Percentiles rank a stretch among this genome's conserved stretches.
Evolutionary conservation across 2,113 vertebrate genomes (phyloP).

Genomic region (Campylorhamphus procurvoides): DNA sequence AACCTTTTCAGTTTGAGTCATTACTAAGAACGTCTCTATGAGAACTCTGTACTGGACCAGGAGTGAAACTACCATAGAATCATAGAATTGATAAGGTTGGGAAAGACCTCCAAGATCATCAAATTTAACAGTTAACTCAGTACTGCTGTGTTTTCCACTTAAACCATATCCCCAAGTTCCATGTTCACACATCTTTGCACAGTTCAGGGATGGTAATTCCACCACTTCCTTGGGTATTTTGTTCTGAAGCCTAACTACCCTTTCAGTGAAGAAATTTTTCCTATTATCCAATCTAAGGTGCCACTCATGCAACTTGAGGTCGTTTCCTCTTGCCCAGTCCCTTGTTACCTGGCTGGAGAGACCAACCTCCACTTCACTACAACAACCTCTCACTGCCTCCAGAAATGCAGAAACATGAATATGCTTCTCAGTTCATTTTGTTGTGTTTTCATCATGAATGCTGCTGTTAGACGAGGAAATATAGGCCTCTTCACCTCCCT

Average conservation of each 20-base stretch:
- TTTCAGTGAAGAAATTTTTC: not conserved
- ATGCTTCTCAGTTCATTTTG: not conserved
- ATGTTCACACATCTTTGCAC: accelerated
- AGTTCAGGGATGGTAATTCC: not conserved
- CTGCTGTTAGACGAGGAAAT: not conserved
- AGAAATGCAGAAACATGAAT: not conserved
- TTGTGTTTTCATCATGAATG: not conserved
- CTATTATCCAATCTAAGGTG: not conserved
- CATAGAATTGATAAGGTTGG: not conserved
- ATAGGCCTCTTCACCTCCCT: not conserved
- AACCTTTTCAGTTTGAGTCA: not conserved
- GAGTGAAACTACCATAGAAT: not conserved
- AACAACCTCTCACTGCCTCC: not conserved
- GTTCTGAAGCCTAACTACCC: not conserved
- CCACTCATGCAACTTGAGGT: accelerated
- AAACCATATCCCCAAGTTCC: not conserved
- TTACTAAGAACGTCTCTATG: not conserved
- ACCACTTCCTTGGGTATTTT: not conserved
- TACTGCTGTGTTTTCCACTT: not conserved
- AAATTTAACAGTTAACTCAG: not conserved
- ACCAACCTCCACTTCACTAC: not conserved
- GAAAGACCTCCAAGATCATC: not conserved
- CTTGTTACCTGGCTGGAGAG: not conserved
- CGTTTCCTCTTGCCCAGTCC: not conserved
- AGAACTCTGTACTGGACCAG: not conserved